phyloP scores from a whole-genome alignment of 1,140 invertebrate genomes.

The Macrotrachela quadricornifera region DNA sequence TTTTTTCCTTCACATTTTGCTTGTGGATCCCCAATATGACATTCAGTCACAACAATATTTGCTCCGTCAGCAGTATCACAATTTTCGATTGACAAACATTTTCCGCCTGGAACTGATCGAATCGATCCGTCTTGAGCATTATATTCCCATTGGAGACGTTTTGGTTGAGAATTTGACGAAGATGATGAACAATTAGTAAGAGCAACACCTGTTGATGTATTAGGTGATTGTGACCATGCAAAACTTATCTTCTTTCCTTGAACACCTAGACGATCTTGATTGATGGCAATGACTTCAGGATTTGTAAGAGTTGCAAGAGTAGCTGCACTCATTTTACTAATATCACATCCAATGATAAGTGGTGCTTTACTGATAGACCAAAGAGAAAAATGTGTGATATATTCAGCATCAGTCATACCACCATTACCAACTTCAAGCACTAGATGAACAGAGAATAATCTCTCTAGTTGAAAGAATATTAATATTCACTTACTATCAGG shows the following conservation, averaged over 20 bases:
- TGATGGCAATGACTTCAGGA: slow-evolving; percentile 76
- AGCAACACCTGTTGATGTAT: too few species aligned
- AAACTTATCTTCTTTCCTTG: slow-evolving; percentile 45
- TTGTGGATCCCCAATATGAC: too few species aligned
- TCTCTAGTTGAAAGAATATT: background rate
- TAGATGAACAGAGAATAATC: slow-evolving; percentile 27
- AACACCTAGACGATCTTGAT: slow-evolving; percentile 78
- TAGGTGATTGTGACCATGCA: too few species aligned
- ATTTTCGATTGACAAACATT: too few species aligned
- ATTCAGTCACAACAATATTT: too few species aligned
- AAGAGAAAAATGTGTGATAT: slow-evolving; percentile 84
- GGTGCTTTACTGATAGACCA: slow-evolving; percentile 91
- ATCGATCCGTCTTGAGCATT: too few species aligned
- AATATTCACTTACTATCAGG: slow-evolving; percentile 48
- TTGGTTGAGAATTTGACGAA: too few species aligned
- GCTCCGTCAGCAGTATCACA: too few species aligned
- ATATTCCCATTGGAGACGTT: too few species aligned
- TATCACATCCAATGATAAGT: slow-evolving; percentile 81
- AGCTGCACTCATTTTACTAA: slow-evolving; percentile 61
- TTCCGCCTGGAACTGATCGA: too few species aligned
- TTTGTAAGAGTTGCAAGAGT: slow-evolving; percentile 74
- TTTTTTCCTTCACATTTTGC: too few species aligned
- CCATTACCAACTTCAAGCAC: slow-evolving; percentile 79
- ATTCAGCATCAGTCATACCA: slow-evolving; percentile 78
- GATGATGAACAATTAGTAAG: too few species aligned